phyloP scores from a whole-genome alignment of 2,888 invertebrate genomes.

The Meta bourneti region DNA sequence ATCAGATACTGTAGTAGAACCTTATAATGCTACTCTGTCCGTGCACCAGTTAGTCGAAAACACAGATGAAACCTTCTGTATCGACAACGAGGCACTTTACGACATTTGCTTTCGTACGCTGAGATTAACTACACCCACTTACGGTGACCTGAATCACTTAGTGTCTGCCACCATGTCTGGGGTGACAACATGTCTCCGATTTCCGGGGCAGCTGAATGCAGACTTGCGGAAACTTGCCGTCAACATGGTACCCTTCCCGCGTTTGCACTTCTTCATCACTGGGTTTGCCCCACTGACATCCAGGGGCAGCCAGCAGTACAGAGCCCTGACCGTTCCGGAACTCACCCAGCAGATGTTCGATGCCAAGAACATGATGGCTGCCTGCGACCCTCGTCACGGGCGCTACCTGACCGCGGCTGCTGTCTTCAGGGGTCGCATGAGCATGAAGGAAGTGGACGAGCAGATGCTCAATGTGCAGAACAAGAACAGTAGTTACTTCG shows the following conservation, averaged over 20 bases:
- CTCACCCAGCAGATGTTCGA: constrained; percentile 83
- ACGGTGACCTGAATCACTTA: constrained; percentile 83
- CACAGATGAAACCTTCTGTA: constrained; percentile 93
- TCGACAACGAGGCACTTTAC: constrained; percentile 86
- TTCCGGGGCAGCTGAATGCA: constrained; percentile 96
- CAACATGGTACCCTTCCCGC: constrained; percentile 98
- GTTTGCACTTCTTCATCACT: constrained; percentile 82
- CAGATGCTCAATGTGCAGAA: constrained; percentile 84
- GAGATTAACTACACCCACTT: constrained; percentile 83
- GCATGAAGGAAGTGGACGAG: constrained; percentile 83
- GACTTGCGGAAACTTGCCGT: constrained; percentile 95
- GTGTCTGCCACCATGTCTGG: constrained; percentile 88
- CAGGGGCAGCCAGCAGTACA: constrained; percentile 79
- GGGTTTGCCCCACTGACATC: constrained; percentile 78
- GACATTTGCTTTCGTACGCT: constrained; percentile 88
- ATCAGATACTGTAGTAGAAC: constrained; percentile 86
- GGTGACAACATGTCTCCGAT: constrained; percentile 92
- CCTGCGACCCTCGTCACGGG: constrained; percentile 83
- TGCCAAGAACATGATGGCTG: constrained; percentile 84
- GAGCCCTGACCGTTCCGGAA: constrained; percentile 81
- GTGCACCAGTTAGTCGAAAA: constrained; percentile 93
- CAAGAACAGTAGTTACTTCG: constrained; percentile 83
- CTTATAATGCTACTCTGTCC: constrained; percentile 90
- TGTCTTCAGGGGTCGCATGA: constrained; percentile 83
- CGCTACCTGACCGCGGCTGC: constrained; percentile 83